Conservation (phyloP, 1,140 invertebrate genomes). For the Drosophila carrolli region DNA sequence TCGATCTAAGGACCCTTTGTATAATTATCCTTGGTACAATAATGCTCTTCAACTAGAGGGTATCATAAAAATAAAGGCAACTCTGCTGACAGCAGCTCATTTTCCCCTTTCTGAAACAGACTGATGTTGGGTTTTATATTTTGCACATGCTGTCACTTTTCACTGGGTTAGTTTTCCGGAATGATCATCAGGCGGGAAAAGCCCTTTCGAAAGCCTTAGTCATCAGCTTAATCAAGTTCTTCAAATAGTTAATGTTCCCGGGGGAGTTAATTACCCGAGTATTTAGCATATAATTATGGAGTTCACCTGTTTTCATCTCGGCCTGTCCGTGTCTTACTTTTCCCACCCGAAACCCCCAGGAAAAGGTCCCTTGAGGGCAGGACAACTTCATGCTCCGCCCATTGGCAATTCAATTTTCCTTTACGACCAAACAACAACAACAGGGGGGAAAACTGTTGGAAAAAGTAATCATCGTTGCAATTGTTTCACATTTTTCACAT, state of each 20-base stretch:
- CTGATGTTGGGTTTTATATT: conserved; percentile 24
- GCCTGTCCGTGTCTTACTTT: conserved; percentile 2
- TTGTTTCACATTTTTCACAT: conserved; percentile 80
- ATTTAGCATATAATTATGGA: conserved; percentile 81
- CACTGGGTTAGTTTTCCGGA: conserved; percentile 12
- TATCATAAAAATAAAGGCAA: conserved; percentile 6
- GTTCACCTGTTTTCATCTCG: conserved; percentile 44
- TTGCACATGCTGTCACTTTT: conserved; percentile 63
- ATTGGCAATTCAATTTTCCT: conserved; percentile 76
- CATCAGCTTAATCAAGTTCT: conserved; percentile 57
- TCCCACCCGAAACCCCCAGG: not conserved
- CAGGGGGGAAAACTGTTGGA: conserved; percentile 51
- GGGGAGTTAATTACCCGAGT: conserved; percentile 72
- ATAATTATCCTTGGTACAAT: too few species aligned
- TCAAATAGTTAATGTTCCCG: conserved; percentile 43
- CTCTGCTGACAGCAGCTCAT: conserved; percentile 34
- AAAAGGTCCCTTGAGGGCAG: conserved; percentile 32
- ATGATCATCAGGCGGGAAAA: conserved; percentile 4
- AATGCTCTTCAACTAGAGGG: too few species aligned
- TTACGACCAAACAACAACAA: conserved; percentile 59
- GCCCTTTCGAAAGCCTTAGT: conserved; percentile 14
- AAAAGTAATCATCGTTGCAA: conserved; percentile 82
- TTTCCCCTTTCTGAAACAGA: conserved; percentile 8
- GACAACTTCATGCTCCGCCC: conserved; percentile 41
- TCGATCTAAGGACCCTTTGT: too few species aligned